Evolutionary conservation across 2,797 vertebrate species (phyloP).

Genomic region (Sphenopsis melanotis): DNA sequence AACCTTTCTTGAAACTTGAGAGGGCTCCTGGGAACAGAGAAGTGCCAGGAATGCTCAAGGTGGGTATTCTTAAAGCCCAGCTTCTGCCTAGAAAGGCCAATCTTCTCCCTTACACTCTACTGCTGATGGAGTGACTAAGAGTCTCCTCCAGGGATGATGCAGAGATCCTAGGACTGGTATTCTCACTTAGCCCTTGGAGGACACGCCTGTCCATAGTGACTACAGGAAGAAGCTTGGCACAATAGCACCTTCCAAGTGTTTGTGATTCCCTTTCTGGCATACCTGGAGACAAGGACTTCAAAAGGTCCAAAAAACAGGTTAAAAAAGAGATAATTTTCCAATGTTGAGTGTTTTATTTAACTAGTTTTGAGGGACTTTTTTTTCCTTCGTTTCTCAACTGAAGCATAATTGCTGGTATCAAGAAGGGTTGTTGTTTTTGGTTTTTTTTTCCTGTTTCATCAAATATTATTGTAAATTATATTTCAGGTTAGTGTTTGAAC

Average conservation of each 20-base stretch:
- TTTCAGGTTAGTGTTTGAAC: background rate
- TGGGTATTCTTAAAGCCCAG: background rate
- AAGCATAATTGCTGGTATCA: background rate
- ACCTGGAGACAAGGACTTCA: background rate
- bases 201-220: fast-evolving
- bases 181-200: background rate
- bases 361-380: background rate
- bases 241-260: background rate
- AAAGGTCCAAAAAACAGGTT: background rate
- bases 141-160: background rate
- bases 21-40: background rate
- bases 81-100: background rate
- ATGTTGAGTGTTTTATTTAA: background rate
- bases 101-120: background rate
- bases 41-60: background rate
- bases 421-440: fast-evolving
- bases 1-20: background rate
- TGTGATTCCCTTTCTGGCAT: background rate
- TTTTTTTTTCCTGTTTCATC: background rate
- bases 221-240: background rate
- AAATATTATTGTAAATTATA: background rate
- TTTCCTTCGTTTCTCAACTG: background rate
- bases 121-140: background rate
- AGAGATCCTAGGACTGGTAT: background rate
- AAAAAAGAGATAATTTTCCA: background rate